These are phyloP conservation scores for Carabus problematicus DNA, from an alignment of 2,888 invertebrate genomes.

Conservation along the genomic window DNA sequence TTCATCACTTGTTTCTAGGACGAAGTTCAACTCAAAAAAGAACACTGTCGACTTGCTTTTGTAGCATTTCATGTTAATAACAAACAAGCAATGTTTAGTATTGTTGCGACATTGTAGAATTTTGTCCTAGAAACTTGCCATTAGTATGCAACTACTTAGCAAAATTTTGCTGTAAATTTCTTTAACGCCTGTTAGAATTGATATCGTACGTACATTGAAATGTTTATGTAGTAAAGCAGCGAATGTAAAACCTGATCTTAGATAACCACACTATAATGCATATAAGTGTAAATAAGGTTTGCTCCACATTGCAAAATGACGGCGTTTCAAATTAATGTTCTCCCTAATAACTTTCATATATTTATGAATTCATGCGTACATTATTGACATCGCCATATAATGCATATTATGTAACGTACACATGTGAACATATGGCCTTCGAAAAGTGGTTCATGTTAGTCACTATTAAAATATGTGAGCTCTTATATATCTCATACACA, in stretches of 20 bases:
- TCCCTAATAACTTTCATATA: constrained; percentile 39
- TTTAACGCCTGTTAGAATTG: too few species aligned
- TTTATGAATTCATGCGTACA: constrained; percentile 37
- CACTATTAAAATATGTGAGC: constrained; percentile 17
- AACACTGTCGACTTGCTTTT: too few species aligned
- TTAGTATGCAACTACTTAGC: neutral
- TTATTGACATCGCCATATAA: constrained; percentile 37
- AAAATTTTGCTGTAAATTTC: neutral
- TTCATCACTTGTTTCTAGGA: too few species aligned
- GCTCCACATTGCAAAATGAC: too few species aligned
- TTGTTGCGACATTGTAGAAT: neutral
- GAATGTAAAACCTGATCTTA: too few species aligned
- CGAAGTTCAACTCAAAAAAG: too few species aligned
- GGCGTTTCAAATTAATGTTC: constrained; percentile 32
- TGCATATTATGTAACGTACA: constrained; percentile 15
- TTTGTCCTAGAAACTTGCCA: neutral
- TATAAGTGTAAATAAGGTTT: too few species aligned
- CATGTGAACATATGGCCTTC: constrained; percentile 21
- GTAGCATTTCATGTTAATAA: too few species aligned
- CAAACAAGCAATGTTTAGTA: too few species aligned
- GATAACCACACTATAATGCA: too few species aligned
- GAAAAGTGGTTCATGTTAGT: constrained; percentile 18
- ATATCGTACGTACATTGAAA: too few species aligned
- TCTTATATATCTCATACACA: neutral
- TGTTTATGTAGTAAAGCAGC: too few species aligned